Base-by-base conservation (phyloP, 2,888 invertebrate species). In the Zaprionus lineosus region DNA sequence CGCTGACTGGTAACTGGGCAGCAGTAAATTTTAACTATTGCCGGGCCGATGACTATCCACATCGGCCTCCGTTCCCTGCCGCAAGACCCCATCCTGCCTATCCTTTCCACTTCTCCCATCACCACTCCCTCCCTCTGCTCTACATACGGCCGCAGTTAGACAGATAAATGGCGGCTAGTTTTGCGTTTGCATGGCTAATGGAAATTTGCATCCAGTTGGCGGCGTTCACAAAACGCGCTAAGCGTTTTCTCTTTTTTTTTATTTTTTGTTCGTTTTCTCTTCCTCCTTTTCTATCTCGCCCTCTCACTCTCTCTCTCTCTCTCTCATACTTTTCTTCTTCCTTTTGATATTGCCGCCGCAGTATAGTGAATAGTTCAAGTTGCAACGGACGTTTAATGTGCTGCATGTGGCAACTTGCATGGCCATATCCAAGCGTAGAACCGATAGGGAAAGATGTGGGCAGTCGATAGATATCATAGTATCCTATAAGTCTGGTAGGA, bases 111-210 rank as follows among this genome's bases (percentile, higher is more conserved):
- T n/a, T n/a, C n/a, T n/a, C n/a, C n/a, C n/a, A n/a, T n/a, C n/a
- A n/a, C n/a, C n/a, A n/a, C n/a, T n/a, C n/a, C n/a, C n/a, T 9
- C 16, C 12, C 19, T 16, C 15, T 33, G 31, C 12, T 11, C 50
- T 12, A 12, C 50, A 48, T 46, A 26, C 24, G 12, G 39, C 56
- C 63, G 43, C 82, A 63, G 77, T 84, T 84, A 67, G 77, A 84
- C 77, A 78, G 77, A 78, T 78, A 78, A 78, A 78, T 84, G 84
- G 77, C 78, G 77, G 77, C 77, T 79, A 79, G 84, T 83, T 81
- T 85, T 85, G 81, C 84, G 84, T 79, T 79, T 79, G 83, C 84
- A 84, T 84, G 84, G 84, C 83, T 81, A 81, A 81, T 81, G 79
- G 84, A 81, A 81, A 81, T 81, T 79, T 81, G 79, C 79, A 79